A percentile compares a stretch with the other conserved stretches of the same genome.
phyloP scores from a whole-genome alignment of 2,888 invertebrate species.

The Arctia plantaginis region DNA sequence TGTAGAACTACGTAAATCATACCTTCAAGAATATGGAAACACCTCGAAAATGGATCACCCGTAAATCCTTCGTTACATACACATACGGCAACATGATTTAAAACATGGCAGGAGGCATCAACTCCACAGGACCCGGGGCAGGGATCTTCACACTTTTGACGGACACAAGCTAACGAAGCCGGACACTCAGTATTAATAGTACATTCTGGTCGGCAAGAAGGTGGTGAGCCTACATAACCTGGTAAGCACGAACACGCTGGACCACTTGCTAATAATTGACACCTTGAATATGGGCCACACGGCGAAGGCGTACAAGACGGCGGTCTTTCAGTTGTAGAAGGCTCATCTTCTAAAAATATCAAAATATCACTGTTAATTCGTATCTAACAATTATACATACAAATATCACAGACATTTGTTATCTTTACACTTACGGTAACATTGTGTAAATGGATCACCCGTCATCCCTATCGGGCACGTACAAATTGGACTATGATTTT shows the following conservation, averaged over 20 bases:
- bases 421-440: slow-evolving; percentile 88
- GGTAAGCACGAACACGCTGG: slow-evolving; percentile 93
- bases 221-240: slow-evolving; percentile 92
- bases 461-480: slow-evolving; percentile 94
- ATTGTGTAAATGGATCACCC: slow-evolving; percentile 94
- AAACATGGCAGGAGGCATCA: slow-evolving; percentile 91
- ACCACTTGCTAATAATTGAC: slow-evolving; percentile 90
- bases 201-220: slow-evolving; percentile 93
- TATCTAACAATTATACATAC: not conserved
- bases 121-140: slow-evolving; percentile 94
- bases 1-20: slow-evolving; percentile 27
- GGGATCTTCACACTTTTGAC: slow-evolving; percentile 93
- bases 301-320: slow-evolving; percentile 93
- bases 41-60: slow-evolving; percentile 93
- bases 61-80: slow-evolving; percentile 91
- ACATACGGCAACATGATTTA: slow-evolving; percentile 93
- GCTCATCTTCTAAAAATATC: slow-evolving; percentile 68
- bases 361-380: not conserved
- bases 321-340: slow-evolving; percentile 87
- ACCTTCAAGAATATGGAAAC: slow-evolving; percentile 86
- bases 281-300: slow-evolving; percentile 94
- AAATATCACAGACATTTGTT: too few relatives aligned
- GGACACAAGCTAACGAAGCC: slow-evolving; percentile 91
- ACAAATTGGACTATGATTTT: slow-evolving; percentile 95
- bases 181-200: slow-evolving; percentile 93